Evolutionary conservation across 2,888 invertebrate genomes (phyloP), one percentile per base, ranked within the genome.

Genomic region (Drosophila quinaria): DNA sequence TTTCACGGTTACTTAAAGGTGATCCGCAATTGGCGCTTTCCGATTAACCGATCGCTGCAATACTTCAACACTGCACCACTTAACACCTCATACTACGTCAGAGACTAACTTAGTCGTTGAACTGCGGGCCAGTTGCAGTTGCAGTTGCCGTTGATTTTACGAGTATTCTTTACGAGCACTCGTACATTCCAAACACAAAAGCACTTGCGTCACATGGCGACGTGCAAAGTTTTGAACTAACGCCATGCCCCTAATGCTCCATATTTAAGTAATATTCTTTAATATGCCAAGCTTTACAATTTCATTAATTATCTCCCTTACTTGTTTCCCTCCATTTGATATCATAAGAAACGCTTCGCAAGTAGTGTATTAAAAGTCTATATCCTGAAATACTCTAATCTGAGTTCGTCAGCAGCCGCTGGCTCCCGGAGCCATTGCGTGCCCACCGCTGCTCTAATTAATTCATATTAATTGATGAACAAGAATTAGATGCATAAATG

Each of bases 1-100:
- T 85, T 87, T 85, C 80, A 89, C 85, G 85, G 85, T 85, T 86
- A 85, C 61, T 89, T 85, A 89, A 85, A 85, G 85, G 85, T 85
- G 85, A 85, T 67, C 50, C 64, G 19, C 37, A 49, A 51, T 39
- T 55, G 33, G 15, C 29, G 58, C n/a, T 56, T 42, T 15, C 22
- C 37, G 56, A 61, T 66, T 46, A 65, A 29, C 25, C 22, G 46
- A 25, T 22, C 11, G n/a, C 56, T 25, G 15, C 22, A 29, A 8
- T 2, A 22, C 17, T 17, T 17, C 49, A 49, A 17, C 49, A 56
- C 15, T 15, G 15, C 46, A 58, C 42, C 42, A 55, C 55, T 19
- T 22, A n/a, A 55, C 19, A 22, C 10, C 33, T 25, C 55, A 60
- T 56, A 63, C 77, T 11, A 35, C 33, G 49, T 73, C 78, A 72